Evolutionary conservation across 1,140 invertebrate species (phyloP).

Genomic region (Leptinotarsa undecemlineata): DNA sequence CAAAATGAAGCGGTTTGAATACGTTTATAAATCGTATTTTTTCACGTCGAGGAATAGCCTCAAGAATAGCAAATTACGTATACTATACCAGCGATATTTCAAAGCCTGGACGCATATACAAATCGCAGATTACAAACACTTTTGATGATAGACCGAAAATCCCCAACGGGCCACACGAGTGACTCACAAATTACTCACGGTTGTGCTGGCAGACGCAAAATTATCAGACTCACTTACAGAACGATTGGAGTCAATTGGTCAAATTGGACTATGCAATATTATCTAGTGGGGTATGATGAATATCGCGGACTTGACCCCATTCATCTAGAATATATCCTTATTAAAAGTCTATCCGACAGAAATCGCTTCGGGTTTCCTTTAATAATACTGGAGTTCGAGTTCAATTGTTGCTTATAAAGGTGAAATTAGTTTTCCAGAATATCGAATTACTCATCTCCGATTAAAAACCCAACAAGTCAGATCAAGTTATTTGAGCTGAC

Average conservation of each 20-base stretch:
- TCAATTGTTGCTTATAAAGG: too few species aligned
- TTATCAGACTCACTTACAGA: neutral
- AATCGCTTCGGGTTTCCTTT: neutral
- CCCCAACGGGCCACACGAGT: neutral
- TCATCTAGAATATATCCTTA: neutral
- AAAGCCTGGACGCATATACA: neutral
- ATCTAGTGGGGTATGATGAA: neutral
- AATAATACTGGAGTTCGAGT: too few species aligned
- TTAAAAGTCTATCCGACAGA: neutral
- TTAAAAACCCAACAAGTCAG: too few species aligned
- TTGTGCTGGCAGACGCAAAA: neutral
- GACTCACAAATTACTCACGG: slow-evolving; percentile 7
- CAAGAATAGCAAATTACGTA: too few species aligned
- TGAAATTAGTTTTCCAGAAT: too few species aligned
- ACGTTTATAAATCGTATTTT: too few species aligned
- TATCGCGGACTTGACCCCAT: neutral
- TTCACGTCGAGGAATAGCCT: too few species aligned
- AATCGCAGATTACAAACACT: neutral
- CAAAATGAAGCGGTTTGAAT: too few species aligned
- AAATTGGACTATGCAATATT: neutral
- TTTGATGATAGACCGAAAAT: neutral
- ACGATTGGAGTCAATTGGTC: slow-evolving; percentile 5
- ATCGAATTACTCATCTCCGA: too few species aligned
- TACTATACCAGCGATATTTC: neutral
- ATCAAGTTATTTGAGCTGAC: too few species aligned